Base-by-base conservation (phyloP, 2,888 invertebrate species). In the Cerastoderma edule region DNA sequence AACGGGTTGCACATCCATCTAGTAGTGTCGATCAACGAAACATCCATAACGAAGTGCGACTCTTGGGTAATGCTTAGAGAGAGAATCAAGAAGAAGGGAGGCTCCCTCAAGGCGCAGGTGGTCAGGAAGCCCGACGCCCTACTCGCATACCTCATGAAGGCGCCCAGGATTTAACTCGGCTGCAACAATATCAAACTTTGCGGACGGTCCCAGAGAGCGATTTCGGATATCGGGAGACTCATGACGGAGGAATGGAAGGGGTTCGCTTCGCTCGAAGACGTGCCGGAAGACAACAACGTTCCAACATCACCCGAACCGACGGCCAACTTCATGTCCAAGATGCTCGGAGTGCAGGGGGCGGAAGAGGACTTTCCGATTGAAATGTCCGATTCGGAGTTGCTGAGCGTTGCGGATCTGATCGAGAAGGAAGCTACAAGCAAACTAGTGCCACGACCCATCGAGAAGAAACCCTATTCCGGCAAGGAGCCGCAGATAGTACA, bases 1-100 rank as follows among this genome's bases (percentile, higher is more conserved):
- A 70, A 64, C 22, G 70, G 70, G 0, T 70, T 70, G 6, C 70
- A 70, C 33, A 50, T 63, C 13, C 70, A 70, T 35, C 24, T 32
- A 3, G 48, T 69, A 8, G 46, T 63, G 13, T 1, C 5, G 19
- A 46, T 27, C 27, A 32, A n/a, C 10, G 3, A 2, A 22, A 27
- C 54, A 16, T n/a, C n/a, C n/a, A 3, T 68, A 8, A 28, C 30
- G n/a, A 6, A 27, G 1, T 28, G 46, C 22, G 4, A 28, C 10
- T 3, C 1, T 1, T 68, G 68, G 68, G 27, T 56, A n/a, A 30
- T 30, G 8, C n/a, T 2, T 8, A 53, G 64, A n/a, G 24, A n/a
- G 4, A 46, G 39, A 28, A 28, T 64, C 24, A 3, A 5, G 19
- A 27, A 32, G 1, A 28, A 8, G 8, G 53, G 39, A 10, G 22